Conservation (phyloP, 2,113 vertebrate genomes). For the Psophia crepitans region DNA sequence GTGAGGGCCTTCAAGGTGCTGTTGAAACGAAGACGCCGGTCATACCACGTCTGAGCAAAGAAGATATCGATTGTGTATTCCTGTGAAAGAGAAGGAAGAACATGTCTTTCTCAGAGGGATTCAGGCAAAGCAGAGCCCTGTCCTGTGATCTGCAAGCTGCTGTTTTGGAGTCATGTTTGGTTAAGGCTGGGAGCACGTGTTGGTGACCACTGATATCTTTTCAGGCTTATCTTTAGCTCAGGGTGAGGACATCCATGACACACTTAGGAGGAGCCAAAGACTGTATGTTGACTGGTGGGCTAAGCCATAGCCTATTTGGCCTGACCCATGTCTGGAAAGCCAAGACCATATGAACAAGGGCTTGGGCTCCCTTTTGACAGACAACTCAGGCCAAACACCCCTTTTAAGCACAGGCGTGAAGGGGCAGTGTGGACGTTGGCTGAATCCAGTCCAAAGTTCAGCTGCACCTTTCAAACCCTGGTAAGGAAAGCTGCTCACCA, state of each 20-base stretch:
- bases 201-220: neutral
- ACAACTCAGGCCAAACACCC: neutral
- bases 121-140: neutral
- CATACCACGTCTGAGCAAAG: slow-evolving; percentile 80
- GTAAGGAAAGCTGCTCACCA: neutral
- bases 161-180: neutral
- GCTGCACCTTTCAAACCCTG: neutral
- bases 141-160: neutral
- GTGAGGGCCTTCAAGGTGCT: slow-evolving; percentile 76
- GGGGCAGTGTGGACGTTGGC: accelerated
- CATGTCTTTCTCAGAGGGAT: neutral
- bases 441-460: neutral
- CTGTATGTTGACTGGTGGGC: neutral
- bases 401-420: neutral
- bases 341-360: neutral
- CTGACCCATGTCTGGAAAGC: neutral
- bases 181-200: neutral
- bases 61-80: slow-evolving; percentile 82
- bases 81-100: slow-evolving; percentile 29
- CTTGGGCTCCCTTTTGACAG: neutral
- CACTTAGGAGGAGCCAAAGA: neutral
- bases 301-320: neutral
- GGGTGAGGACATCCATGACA: neutral
- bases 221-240: neutral
- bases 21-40: slow-evolving; percentile 78